These are phyloP conservation scores for Eudasyphora cyanicolor DNA, from an alignment of 2,888 invertebrate genomes.

Conservation along the genomic window DNA sequence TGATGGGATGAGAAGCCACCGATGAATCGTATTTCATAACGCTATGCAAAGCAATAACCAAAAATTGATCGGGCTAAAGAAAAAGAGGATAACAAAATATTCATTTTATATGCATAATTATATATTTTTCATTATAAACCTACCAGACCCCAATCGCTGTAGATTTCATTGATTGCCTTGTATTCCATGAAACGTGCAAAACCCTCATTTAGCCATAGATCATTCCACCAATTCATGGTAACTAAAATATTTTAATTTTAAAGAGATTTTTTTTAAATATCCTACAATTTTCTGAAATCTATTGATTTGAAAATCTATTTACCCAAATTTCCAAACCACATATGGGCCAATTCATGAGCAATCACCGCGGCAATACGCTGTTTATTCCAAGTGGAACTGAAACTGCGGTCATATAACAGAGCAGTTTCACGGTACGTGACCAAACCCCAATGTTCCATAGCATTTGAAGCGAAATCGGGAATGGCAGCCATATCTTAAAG, in stretches of 20 bases:
- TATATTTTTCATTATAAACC: background rate
- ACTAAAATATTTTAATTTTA: slow-evolving; percentile 81
- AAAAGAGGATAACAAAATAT: slow-evolving; percentile 27
- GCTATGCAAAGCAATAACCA: slow-evolving; percentile 85
- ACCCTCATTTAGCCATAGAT: slow-evolving; percentile 95
- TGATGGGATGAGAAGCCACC: slow-evolving; percentile 93
- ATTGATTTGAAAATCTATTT: slow-evolving; percentile 68
- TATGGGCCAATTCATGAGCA: slow-evolving; percentile 96
- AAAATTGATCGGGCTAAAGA: slow-evolving; percentile 88
- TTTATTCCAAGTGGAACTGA: slow-evolving; percentile 88
- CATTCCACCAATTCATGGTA: slow-evolving; percentile 96
- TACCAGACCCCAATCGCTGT: slow-evolving; percentile 91
- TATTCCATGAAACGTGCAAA: slow-evolving; percentile 94
- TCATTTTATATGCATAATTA: background rate
- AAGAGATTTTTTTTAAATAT: background rate
- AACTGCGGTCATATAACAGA: slow-evolving; percentile 87
- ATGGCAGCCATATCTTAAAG: slow-evolving; percentile 76
- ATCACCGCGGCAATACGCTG: slow-evolving; percentile 89
- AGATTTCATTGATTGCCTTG: slow-evolving; percentile 86
- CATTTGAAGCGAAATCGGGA: slow-evolving; percentile 82
- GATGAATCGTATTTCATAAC: slow-evolving; percentile 89
- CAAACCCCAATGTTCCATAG: slow-evolving; percentile 98
- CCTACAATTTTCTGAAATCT: background rate
- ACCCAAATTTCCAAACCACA: slow-evolving; percentile 95
- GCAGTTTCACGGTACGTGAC: slow-evolving; percentile 94